Conservation (phyloP, 2,797 vertebrate species). For the Diplodus sargus region DNA sequence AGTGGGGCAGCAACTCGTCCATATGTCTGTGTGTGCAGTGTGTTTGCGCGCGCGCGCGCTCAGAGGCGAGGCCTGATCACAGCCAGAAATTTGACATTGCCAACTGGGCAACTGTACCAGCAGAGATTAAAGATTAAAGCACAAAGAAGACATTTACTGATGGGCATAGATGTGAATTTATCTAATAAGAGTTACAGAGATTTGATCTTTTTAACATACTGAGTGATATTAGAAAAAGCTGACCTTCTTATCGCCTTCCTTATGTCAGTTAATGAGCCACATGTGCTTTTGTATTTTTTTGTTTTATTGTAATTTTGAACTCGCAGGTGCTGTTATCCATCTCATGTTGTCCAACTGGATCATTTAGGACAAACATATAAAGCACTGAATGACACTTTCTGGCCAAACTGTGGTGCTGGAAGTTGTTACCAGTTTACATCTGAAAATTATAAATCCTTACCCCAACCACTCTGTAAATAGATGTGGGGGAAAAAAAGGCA, state of each 20-base stretch:
- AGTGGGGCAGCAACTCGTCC: slow-evolving; percentile 45
- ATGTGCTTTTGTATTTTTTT: not conserved
- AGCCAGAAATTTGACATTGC: slow-evolving; percentile 62
- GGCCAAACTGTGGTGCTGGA: slow-evolving; percentile 14
- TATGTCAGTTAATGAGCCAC: not conserved
- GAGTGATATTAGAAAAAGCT: not conserved
- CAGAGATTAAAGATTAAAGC: slow-evolving; percentile 1
- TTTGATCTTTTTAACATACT: not conserved
- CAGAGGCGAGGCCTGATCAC: slow-evolving; percentile 45
- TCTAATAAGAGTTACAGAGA: not conserved
- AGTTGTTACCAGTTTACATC: slow-evolving; percentile 16
- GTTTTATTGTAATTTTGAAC: not conserved
- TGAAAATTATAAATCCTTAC: slow-evolving; percentile 30
- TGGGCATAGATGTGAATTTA: not conserved
- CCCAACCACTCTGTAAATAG: slow-evolving; percentile 33
- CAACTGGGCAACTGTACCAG: slow-evolving; percentile 57
- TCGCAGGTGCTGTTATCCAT: slow-evolving; percentile 13
- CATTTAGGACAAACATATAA: slow-evolving; percentile 24
- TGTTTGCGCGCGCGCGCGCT: slow-evolving; percentile 14
- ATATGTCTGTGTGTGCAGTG: slow-evolving; percentile 33
- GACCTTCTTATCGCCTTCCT: not conserved
- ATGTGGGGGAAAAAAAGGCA: slow-evolving; percentile 30
- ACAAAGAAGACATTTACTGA: not conserved
- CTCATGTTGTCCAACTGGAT: not conserved
- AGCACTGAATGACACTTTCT: slow-evolving; percentile 19